phyloP scores from a whole-genome alignment of 2,113 vertebrate species.

The Megaceryle maxima region DNA sequence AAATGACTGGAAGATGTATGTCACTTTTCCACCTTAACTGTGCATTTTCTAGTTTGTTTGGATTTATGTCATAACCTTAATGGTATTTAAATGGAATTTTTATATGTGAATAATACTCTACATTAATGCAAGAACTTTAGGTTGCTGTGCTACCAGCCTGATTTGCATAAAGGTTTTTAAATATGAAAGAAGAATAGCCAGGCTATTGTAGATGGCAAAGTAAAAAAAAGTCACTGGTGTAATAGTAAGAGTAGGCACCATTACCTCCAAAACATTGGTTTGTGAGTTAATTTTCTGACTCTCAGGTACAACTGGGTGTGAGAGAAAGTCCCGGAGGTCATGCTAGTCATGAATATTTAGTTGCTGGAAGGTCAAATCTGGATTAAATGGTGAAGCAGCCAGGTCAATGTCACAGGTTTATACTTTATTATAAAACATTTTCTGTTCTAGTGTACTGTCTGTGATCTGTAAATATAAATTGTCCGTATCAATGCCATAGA shows the following conservation, averaged over 20 bases:
- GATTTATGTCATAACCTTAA: conserved; percentile 83
- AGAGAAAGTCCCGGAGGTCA: not conserved
- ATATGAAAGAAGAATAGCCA: conserved; percentile 73
- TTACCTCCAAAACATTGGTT: not conserved
- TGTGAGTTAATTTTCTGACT: conserved; percentile 26
- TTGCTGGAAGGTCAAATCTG: not conserved
- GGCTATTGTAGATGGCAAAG: conserved; percentile 67
- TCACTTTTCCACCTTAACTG: conserved; percentile 77
- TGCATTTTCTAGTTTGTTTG: conserved; percentile 82
- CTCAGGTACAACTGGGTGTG: not conserved
- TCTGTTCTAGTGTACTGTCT: not conserved
- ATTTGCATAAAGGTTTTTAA: conserved; percentile 82
- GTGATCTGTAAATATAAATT: conserved; percentile 15
- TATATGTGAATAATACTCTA: conserved; percentile 78
- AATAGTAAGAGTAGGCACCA: not conserved
- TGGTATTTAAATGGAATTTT: conserved; percentile 85
- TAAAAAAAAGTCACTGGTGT: not conserved
- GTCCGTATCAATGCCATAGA: not conserved
- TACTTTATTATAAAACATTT: conserved; percentile 1
- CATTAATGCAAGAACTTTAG: conserved; percentile 75
- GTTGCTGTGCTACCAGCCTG: conserved; percentile 60
- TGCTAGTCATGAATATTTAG: conserved; percentile 44
- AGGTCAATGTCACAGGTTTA: conserved; percentile 13
- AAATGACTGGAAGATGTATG: conserved; percentile 74
- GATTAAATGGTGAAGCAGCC: conserved; percentile 16